phyloP scores from a whole-genome alignment of 2,797 vertebrate species.

The Anabacerthia variegaticeps region DNA sequence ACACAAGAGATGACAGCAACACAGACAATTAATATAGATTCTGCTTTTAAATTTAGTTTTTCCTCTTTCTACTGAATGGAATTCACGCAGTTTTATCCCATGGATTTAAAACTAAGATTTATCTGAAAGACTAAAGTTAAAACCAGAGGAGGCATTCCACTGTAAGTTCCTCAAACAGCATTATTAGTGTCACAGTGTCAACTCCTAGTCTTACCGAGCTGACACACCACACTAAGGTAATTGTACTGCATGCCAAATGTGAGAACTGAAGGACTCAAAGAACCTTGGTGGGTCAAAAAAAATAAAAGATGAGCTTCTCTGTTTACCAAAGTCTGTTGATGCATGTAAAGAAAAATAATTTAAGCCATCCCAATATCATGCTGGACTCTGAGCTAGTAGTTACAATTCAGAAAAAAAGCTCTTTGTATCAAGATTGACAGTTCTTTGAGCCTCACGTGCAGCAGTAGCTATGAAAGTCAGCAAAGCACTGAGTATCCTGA shows the following conservation, averaged over 20 bases:
- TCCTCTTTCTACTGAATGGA: not conserved
- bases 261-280: not conserved
- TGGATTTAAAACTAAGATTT: not conserved
- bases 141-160: not conserved
- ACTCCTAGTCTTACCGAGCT: not conserved
- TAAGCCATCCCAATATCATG: not conserved
- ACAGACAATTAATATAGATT: not conserved
- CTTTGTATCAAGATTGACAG: not conserved
- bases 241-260: not conserved
- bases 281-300: not conserved
- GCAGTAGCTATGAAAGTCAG: not conserved
- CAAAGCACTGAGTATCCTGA: not conserved
- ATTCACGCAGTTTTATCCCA: not conserved
- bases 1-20: not conserved
- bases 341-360: not conserved
- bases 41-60: not conserved
- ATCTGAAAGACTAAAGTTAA: not conserved
- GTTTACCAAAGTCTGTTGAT: not conserved
- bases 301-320: not conserved
- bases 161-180: not conserved
- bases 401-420: not conserved
- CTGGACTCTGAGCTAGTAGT: not conserved
- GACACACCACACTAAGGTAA: not conserved
- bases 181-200: not conserved
- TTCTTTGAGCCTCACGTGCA: not conserved